Base-by-base conservation (phyloP, 2,113 vertebrate genomes). In the Urocolius indicus region DNA sequence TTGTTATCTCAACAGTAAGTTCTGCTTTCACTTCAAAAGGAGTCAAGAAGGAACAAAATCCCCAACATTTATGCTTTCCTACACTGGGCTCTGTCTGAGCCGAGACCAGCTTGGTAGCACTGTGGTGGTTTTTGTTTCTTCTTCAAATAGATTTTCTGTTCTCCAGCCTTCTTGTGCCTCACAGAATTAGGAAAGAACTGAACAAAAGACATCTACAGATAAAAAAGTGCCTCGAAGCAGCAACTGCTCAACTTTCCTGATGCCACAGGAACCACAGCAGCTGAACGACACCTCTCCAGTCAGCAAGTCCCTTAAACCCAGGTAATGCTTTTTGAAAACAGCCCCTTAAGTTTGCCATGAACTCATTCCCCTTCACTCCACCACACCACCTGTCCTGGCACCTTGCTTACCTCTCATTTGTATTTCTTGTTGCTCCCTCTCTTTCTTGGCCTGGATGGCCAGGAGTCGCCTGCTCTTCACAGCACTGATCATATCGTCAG, bases 401-500 rank as follows among this genome's bases (percentile, higher is more conserved):
- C n/a, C 93, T 18, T 76, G 66, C 80, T 97, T 94, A 99, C 99
- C 99, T 99, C 98, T 99, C 96, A 99, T 99, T 90, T 98, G 98
- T 76, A 98, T 97, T 93, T 99, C 99, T 91, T 99, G 97, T 96
- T 99, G 99, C 68, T 99, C 99, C 23, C 99, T 99, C 32, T 99
- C 98, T 89, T 99, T 99, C 97, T 99, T 99, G 63, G 99, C 99
- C 95, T 99, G 99, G 86, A 99, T 98, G 77, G 98, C 95, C 96
- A 99, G 98, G 80, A 99, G 98, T 45, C 99, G 98, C 77, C 99
- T 98, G 96, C 99, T 99, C 96, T 99, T 99, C 92, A 99, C 98
- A 9, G 98, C 98, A 81, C 99, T 99, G 91, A 99, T 98, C 98
- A 99, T 99, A 94, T 99, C 99, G 63, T 99, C 99, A 0, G 98